phyloP scores from a whole-genome alignment of 2,888 invertebrate genomes.

The Podabrus alpinus region DNA sequence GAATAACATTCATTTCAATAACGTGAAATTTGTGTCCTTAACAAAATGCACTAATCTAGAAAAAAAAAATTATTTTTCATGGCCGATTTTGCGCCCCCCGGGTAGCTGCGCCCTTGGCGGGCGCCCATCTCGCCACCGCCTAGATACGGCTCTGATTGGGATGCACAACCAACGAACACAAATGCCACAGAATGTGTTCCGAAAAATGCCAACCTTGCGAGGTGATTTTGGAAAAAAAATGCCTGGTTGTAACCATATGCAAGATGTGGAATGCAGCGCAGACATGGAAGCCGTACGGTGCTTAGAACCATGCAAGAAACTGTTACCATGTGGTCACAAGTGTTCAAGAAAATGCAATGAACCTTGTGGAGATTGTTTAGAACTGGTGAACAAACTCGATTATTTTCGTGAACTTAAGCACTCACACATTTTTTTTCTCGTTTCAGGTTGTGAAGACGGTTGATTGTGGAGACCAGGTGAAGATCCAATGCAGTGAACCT shows the following conservation, averaged over 20 bases:
- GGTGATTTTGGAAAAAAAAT: not conserved
- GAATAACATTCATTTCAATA: too few relatives aligned
- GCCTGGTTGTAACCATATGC: not conserved
- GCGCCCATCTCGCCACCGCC: too few relatives aligned
- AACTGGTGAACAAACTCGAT: slow-evolving; percentile 47
- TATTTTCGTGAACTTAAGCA: not conserved
- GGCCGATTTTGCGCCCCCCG: too few relatives aligned
- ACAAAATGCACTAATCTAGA: too few relatives aligned
- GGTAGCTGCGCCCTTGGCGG: too few relatives aligned
- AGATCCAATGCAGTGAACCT: slow-evolving; percentile 52
- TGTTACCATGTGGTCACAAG: not conserved
- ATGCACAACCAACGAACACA: not conserved
- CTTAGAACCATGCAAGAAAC: not conserved
- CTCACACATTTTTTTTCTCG: not conserved
- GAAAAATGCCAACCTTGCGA: slow-evolving; percentile 55
- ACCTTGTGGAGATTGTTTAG: slow-evolving; percentile 57
- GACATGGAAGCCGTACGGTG: not conserved
- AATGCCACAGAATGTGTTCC: slow-evolving; percentile 53
- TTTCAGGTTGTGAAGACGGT: not conserved
- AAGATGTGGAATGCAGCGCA: not conserved
- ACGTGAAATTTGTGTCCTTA: too few relatives aligned
- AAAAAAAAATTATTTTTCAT: too few relatives aligned
- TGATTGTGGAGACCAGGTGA: slow-evolving; percentile 45
- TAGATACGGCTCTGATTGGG: too few relatives aligned
- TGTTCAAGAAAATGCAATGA: slow-evolving; percentile 52